These are phyloP conservation scores for Blastobasis lacticolella DNA, from an alignment of 2,888 invertebrate genomes.

Conservation along the genomic window DNA sequence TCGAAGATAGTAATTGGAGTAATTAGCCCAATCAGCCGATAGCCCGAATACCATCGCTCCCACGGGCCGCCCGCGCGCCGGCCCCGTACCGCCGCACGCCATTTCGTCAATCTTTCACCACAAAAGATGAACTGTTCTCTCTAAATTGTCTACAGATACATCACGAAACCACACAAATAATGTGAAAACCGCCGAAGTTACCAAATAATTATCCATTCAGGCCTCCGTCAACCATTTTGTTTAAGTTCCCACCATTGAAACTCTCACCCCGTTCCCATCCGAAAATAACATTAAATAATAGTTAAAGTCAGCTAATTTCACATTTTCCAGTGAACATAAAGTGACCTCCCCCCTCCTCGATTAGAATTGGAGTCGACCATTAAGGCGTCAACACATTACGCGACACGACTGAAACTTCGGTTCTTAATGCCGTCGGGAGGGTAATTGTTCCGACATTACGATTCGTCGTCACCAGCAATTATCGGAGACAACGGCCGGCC, in stretches of 20 bases:
- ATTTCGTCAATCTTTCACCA: background rate
- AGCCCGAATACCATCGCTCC: background rate
- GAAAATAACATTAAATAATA: slow-evolving; percentile 59
- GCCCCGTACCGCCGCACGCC: background rate
- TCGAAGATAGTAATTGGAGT: slow-evolving; percentile 20
- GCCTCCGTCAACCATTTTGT: slow-evolving; percentile 39
- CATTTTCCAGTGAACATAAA: slow-evolving; percentile 37
- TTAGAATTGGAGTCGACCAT: slow-evolving; percentile 40
- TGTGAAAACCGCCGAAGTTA: slow-evolving; percentile 30
- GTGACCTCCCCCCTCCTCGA: slow-evolving; percentile 27
- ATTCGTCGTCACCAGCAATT: slow-evolving; percentile 42
- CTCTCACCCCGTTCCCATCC: slow-evolving; percentile 51
- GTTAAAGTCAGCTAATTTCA: slow-evolving; percentile 59
- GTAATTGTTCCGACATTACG: slow-evolving; percentile 52
- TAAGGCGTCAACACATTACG: slow-evolving; percentile 50
- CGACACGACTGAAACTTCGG: slow-evolving; percentile 34
- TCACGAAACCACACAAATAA: slow-evolving; percentile 13
- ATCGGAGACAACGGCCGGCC: slow-evolving; percentile 37
- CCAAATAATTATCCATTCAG: slow-evolving; percentile 48
- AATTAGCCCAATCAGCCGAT: slow-evolving; percentile 4
- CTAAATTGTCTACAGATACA: background rate
- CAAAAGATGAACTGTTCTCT: background rate
- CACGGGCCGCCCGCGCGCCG: background rate
- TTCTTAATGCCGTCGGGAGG: slow-evolving; percentile 32
- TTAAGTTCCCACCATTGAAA: slow-evolving; percentile 51